Conservation (phyloP, 2,797 vertebrate species). For the Sandelia bainsii region DNA sequence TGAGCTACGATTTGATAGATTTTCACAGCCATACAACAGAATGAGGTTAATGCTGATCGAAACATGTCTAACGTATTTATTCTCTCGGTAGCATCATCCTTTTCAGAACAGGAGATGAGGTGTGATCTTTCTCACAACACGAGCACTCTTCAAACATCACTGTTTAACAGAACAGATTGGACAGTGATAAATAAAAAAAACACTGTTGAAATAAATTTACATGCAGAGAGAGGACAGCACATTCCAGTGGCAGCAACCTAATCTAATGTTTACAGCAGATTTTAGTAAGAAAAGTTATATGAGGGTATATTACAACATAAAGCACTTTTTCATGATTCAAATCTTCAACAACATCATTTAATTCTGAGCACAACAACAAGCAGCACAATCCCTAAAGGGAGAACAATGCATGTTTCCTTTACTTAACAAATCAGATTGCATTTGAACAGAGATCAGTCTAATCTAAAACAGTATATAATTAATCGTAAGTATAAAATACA, state of each 20-base stretch:
- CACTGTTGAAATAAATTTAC: neutral
- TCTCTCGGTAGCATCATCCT: neutral
- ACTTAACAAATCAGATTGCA: slow-evolving; percentile 8
- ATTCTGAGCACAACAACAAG: slow-evolving; percentile 1
- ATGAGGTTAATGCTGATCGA: neutral
- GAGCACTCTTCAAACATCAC: neutral
- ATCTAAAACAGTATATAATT: slow-evolving; percentile 1
- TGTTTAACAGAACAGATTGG: neutral
- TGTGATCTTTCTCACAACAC: neutral
- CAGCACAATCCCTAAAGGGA: slow-evolving; percentile 14
- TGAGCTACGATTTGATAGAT: neutral
- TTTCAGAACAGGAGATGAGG: neutral
- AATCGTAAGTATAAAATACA: slow-evolving; percentile 1
- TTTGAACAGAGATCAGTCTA: neutral
- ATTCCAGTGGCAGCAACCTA: neutral
- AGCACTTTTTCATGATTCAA: slow-evolving; percentile 4
- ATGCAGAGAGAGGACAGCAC: neutral
- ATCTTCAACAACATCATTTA: neutral
- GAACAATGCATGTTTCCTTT: neutral
- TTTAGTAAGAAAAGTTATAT: neutral
- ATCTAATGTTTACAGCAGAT: neutral
- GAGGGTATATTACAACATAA: neutral
- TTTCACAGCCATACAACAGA: neutral
- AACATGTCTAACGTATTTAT: slow-evolving; percentile 2
- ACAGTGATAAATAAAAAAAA: neutral